Percentiles rank a stretch among this genome's conserved stretches.
Conservation (phyloP, 2,113 vertebrate genomes). For the Lota lota region DNA sequence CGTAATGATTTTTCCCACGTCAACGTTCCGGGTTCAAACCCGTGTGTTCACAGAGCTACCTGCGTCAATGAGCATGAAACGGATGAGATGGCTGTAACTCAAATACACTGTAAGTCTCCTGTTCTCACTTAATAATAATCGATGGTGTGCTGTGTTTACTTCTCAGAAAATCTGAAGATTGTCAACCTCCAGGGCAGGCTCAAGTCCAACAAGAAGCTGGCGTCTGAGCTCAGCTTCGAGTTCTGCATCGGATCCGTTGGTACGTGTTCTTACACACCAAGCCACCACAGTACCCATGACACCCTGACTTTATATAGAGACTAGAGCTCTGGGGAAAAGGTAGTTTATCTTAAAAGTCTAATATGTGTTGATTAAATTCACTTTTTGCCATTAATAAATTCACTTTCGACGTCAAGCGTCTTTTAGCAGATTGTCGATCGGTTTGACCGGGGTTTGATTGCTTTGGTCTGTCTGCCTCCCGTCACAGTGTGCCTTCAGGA, state of each 20-base stretch:
- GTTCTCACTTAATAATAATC: neutral
- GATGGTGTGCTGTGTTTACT: conserved; percentile 37
- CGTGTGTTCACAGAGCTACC: too few relatives aligned
- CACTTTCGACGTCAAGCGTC: too few relatives aligned
- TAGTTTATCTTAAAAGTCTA: conserved; percentile 1
- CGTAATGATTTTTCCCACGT: too few relatives aligned
- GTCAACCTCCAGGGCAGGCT: conserved; percentile 94
- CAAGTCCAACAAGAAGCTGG: conserved; percentile 97
- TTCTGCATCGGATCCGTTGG: conserved; percentile 96
- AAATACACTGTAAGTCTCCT: neutral
- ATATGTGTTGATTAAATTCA: neutral
- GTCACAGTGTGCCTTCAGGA: conserved; percentile 93
- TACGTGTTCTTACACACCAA: conserved; percentile 59
- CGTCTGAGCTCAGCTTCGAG: conserved; percentile 96
- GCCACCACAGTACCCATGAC: too few relatives aligned
- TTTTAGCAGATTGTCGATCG: too few relatives aligned
- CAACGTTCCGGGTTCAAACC: too few relatives aligned
- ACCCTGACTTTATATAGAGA: too few relatives aligned
- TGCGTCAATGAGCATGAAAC: too few relatives aligned
- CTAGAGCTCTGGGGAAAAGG: too few relatives aligned
- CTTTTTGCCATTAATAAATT: too few relatives aligned
- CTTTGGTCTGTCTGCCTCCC: conserved; percentile 15
- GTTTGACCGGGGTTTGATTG: neutral
- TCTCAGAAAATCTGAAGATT: conserved; percentile 93
- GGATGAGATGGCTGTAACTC: too few relatives aligned